Percentiles rank a stretch among this genome's conserved stretches.
Conservation (phyloP, 2,888 invertebrate genomes). For the Cabera pusaria region DNA sequence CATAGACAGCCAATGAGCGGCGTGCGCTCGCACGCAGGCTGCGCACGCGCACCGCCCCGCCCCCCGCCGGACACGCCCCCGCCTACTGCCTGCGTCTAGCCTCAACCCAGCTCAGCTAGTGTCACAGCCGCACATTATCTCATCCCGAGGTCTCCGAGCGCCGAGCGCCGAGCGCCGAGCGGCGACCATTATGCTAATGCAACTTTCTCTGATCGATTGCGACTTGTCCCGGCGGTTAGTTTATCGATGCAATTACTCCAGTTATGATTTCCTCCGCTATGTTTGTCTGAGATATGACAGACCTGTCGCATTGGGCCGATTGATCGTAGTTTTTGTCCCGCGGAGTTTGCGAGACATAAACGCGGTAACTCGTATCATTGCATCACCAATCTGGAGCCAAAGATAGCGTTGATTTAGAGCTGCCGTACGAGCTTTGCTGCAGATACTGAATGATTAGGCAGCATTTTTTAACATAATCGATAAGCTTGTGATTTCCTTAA, state of each 20-base stretch:
- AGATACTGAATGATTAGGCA: too few relatives aligned
- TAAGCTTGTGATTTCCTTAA: too few relatives aligned
- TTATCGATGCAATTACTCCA: constrained; percentile 9
- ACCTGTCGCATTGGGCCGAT: constrained; percentile 1
- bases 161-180: too few relatives aligned
- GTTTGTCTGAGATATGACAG: constrained; percentile 6
- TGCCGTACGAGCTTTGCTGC: too few relatives aligned
- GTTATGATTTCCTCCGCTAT: constrained; percentile 13
- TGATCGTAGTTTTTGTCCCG: too few relatives aligned
- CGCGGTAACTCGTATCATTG: too few relatives aligned
- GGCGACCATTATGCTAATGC: constrained; percentile 7
- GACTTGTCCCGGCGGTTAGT: constrained; percentile 2
- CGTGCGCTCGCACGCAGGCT: constrained; percentile 28
- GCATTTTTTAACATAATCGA: too few relatives aligned
- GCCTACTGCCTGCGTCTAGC: constrained; percentile 33
- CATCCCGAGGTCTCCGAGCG: too few relatives aligned
- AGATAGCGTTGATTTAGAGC: too few relatives aligned
- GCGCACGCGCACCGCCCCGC: constrained; percentile 53
- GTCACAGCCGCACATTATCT: constrained; percentile 27
- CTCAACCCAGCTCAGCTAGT: constrained; percentile 29
- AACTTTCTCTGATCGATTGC: constrained; percentile 24
- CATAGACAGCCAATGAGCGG: constrained; percentile 25
- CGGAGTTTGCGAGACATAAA: too few relatives aligned
- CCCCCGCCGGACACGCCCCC: constrained; percentile 34
- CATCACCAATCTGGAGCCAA: too few relatives aligned